A percentile compares a stretch with the other conserved stretches of the same genome.
These are phyloP conservation scores for Tylochromis polylepis DNA, from an alignment of 2,113 vertebrate species.

Conservation along the genomic window DNA sequence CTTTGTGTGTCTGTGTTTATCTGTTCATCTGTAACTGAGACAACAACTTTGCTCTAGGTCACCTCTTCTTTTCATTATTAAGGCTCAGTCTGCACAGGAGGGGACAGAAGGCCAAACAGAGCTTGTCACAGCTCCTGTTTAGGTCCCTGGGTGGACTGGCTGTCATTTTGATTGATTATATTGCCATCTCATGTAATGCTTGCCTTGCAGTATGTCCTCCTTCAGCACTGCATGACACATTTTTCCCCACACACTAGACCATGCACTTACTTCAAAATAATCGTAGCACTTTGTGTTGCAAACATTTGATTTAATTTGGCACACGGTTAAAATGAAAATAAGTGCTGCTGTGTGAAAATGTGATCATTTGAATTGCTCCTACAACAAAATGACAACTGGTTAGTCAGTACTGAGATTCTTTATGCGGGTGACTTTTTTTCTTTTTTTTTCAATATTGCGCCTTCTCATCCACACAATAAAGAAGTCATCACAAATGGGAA, in stretches of 20 bases:
- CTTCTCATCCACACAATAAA: slow-evolving; percentile 12
- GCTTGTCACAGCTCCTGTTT: slow-evolving; percentile 35
- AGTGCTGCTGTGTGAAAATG: no score
- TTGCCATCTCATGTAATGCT: slow-evolving; percentile 46
- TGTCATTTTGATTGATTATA: slow-evolving; percentile 68
- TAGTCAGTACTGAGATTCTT: neutral
- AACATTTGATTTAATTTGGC: neutral
- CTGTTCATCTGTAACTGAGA: slow-evolving; percentile 21
- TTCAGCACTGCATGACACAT: slow-evolving; percentile 9
- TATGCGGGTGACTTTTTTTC: neutral
- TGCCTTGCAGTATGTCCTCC: slow-evolving; percentile 46
- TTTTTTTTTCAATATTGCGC: neutral
- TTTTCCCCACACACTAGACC: neutral
- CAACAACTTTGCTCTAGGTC: slow-evolving; percentile 40
- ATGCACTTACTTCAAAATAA: neutral
- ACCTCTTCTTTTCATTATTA: slow-evolving; percentile 37
- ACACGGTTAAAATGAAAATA: no score
- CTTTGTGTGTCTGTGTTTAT: neutral
- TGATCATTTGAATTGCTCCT: neutral
- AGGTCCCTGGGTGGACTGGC: slow-evolving; percentile 14
- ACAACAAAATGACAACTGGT: neutral
- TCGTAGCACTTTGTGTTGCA: neutral
- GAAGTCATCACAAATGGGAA: neutral
- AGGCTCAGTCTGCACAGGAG: slow-evolving; percentile 19
- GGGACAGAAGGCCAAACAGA: slow-evolving; percentile 25